These are phyloP conservation scores for Brachionus asplanchnoidis DNA, from an alignment of 1,140 invertebrate genomes.

Conservation along the genomic window DNA sequence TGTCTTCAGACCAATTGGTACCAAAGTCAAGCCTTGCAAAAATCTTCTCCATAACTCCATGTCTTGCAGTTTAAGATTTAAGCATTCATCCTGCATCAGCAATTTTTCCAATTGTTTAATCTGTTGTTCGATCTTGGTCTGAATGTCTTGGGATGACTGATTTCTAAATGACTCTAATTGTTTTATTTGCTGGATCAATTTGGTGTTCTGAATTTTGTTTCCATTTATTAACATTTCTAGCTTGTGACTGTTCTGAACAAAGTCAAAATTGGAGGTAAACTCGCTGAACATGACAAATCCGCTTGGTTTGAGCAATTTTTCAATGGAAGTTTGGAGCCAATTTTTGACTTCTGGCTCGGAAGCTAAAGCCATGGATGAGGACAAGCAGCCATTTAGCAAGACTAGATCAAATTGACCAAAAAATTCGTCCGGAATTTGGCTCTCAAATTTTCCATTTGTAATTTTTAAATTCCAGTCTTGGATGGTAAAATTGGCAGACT, in stretches of 20 bases:
- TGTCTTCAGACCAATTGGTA: neutral
- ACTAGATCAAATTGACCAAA: neutral
- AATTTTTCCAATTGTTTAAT: constrained; percentile 28
- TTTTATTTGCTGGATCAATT: neutral
- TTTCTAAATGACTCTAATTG: neutral
- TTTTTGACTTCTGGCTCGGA: neutral
- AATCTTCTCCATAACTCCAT: neutral
- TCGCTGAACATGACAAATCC: neutral
- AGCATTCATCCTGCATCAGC: neutral
- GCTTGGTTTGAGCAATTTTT: neutral
- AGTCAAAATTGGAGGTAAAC: constrained; percentile 21
- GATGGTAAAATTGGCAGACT: neutral
- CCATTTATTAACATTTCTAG: neutral
- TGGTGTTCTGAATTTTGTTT: neutral
- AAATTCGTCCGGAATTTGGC: neutral
- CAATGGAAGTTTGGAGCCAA: neutral
- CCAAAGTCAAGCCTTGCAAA: neutral
- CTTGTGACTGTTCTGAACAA: neutral
- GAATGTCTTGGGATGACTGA: neutral
- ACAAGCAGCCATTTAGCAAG: neutral
- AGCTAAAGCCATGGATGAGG: neutral
- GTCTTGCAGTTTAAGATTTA: neutral
- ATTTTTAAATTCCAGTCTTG: neutral
- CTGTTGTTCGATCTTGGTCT: neutral
- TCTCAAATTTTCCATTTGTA: neutral